Evolutionary conservation across 2,113 vertebrate species (phyloP).

Genomic region (Syngnathus floridae): DNA sequence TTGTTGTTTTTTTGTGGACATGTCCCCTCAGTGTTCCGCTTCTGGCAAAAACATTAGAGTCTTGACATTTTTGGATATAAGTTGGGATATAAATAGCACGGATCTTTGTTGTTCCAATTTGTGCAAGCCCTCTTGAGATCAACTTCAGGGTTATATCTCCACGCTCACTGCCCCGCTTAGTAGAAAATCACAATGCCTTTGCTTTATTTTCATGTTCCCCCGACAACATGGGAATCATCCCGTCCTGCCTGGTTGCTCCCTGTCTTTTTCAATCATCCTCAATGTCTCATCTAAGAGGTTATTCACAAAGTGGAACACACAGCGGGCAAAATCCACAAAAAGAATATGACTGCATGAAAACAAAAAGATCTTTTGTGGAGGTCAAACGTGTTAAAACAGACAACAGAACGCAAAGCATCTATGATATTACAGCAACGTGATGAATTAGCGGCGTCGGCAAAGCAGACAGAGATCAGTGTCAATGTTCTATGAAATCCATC

Average conservation of each 20-base stretch:
- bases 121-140: constrained; percentile 38
- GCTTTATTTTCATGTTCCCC: constrained; percentile 21
- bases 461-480: constrained; percentile 50
- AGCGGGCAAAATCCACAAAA: not conserved
- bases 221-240: constrained; percentile 17
- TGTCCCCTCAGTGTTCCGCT: constrained; percentile 12
- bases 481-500: constrained; percentile 54
- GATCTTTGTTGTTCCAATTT: constrained; percentile 38
- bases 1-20: not conserved
- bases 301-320: not conserved
- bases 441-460: constrained; percentile 41
- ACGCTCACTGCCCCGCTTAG: constrained; percentile 28
- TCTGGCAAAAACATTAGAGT: constrained; percentile 38
- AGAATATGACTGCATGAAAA: not conserved
- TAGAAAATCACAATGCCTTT: constrained; percentile 30
- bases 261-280: constrained; percentile 18
- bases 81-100: constrained; percentile 45
- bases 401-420: constrained; percentile 6
- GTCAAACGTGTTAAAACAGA: not conserved
- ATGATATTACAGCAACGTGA: constrained; percentile 32
- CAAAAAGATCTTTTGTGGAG: not conserved
- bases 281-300: constrained; percentile 9
- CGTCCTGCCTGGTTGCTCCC: constrained; percentile 11
- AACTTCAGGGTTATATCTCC: constrained; percentile 35
- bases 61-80: constrained; percentile 45